Conservation (phyloP, 2,888 invertebrate species). For the Loripinus fragilis region DNA sequence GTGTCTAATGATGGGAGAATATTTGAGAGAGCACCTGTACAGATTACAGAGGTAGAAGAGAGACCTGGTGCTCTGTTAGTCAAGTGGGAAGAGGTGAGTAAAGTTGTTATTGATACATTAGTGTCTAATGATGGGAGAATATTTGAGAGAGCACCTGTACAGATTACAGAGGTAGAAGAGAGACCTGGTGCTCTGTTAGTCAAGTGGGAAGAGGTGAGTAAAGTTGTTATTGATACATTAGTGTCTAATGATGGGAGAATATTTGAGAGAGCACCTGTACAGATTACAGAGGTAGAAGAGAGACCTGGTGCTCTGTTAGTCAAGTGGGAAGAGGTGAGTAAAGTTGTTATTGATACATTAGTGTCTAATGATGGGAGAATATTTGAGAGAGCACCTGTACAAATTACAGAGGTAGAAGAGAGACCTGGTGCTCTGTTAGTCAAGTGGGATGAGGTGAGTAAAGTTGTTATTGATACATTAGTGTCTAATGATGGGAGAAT, state of each 20-base stretch:
- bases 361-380: too few relatives aligned
- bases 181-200: slow-evolving; percentile 86
- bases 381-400: slow-evolving; percentile 82
- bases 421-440: slow-evolving; percentile 85
- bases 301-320: slow-evolving; percentile 85
- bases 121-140: slow-evolving; percentile 80
- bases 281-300: slow-evolving; percentile 73
- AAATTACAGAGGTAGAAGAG: too few relatives aligned
- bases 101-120: too few relatives aligned
- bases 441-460: slow-evolving; percentile 85
- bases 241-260: too few relatives aligned
- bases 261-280: slow-evolving; percentile 82
- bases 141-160: slow-evolving; percentile 82
- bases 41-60: slow-evolving; percentile 85
- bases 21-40: slow-evolving; percentile 82
- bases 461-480: too few relatives aligned
- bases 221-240: too few relatives aligned
- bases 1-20: too few relatives aligned
- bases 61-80: slow-evolving; percentile 86
- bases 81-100: slow-evolving; percentile 85
- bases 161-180: too few relatives aligned
- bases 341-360: too few relatives aligned
- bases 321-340: too few relatives aligned
- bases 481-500: too few relatives aligned
- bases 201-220: slow-evolving; percentile 84